phyloP scores from a whole-genome alignment of 2,797 vertebrate genomes.

The Sarcoramphus papa region DNA sequence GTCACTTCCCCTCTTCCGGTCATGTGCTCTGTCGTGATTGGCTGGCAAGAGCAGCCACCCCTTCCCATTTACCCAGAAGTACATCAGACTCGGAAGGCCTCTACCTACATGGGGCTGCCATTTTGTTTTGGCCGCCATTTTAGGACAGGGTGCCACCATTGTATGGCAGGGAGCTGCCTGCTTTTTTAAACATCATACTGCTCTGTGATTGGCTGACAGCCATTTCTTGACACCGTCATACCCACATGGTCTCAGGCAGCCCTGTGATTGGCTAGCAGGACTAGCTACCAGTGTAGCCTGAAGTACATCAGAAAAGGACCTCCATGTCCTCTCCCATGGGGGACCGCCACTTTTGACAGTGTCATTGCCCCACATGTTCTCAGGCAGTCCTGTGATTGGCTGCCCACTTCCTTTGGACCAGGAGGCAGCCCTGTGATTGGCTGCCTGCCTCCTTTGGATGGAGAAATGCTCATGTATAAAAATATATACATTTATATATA shows the following conservation, averaged over 20 bases:
- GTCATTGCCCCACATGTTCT: too few relatives aligned
- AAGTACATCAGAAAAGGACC: too few relatives aligned
- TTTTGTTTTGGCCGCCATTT: background rate
- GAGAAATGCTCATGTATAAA: background rate
- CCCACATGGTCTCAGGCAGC: background rate
- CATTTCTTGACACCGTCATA: fast-evolving
- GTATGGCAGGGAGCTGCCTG: fast-evolving
- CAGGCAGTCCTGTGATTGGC: background rate
- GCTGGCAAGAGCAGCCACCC: background rate
- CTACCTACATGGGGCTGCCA: background rate
- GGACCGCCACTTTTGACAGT: too few relatives aligned
- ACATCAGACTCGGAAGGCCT: background rate
- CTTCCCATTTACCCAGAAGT: background rate
- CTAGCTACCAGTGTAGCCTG: background rate
- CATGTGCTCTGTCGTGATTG: background rate
- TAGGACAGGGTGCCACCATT: background rate
- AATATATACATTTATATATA: background rate
- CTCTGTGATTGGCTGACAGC: background rate
- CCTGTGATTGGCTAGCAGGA: background rate
- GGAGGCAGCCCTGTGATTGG: background rate
- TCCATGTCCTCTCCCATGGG: background rate
- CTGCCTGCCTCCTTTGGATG: background rate
- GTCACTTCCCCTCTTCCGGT: too few relatives aligned
- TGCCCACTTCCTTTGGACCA: too few relatives aligned
- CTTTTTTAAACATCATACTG: background rate